A percentile compares a stretch with the other conserved stretches of the same genome.
phyloP scores from a whole-genome alignment of 2,888 invertebrate genomes.

The Paralinhomoeus sp. region DNA sequence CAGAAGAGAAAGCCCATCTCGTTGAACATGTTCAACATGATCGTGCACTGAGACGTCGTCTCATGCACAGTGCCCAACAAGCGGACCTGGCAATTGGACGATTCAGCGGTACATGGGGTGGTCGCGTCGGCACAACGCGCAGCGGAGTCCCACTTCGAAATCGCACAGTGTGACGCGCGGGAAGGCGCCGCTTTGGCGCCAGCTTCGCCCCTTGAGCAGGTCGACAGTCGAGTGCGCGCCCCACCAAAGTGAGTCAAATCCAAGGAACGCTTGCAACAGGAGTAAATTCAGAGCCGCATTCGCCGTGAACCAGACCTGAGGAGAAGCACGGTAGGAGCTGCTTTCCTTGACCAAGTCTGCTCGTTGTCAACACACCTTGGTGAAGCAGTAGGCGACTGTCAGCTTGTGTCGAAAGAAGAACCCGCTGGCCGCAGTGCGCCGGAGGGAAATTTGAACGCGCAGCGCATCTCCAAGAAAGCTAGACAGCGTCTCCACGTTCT shows the following conservation, averaged over 20 bases:
- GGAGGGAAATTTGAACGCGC: too few relatives aligned
- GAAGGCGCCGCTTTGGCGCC: slow-evolving; percentile 22
- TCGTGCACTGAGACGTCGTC: slow-evolving; percentile 22
- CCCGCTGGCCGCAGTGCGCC: too few relatives aligned
- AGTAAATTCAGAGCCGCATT: neutral
- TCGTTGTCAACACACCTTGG: slow-evolving; percentile 11
- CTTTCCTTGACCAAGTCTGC: too few relatives aligned
- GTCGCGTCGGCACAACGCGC: too few relatives aligned
- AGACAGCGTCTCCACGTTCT: slow-evolving; percentile 16
- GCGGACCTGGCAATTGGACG: slow-evolving; percentile 10
- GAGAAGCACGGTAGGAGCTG: too few relatives aligned
- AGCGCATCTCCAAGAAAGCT: slow-evolving; percentile 10
- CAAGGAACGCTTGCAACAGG: slow-evolving; percentile 12
- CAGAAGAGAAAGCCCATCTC: slow-evolving; percentile 22
- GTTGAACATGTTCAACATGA: slow-evolving; percentile 10
- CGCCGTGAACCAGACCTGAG: too few relatives aligned
- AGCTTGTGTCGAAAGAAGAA: too few relatives aligned
- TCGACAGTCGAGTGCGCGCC: slow-evolving; percentile 18
- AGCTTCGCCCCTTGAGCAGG: slow-evolving; percentile 16
- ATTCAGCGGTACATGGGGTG: too few relatives aligned
- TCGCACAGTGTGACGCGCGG: slow-evolving; percentile 23
- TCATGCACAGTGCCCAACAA: slow-evolving; percentile 21
- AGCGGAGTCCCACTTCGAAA: slow-evolving; percentile 12
- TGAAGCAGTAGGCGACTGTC: slow-evolving; percentile 12
- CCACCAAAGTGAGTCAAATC: slow-evolving; percentile 18